Evolutionary conservation across 2,888 invertebrate genomes (phyloP).

Genomic region (Xestia ashworthii): DNA sequence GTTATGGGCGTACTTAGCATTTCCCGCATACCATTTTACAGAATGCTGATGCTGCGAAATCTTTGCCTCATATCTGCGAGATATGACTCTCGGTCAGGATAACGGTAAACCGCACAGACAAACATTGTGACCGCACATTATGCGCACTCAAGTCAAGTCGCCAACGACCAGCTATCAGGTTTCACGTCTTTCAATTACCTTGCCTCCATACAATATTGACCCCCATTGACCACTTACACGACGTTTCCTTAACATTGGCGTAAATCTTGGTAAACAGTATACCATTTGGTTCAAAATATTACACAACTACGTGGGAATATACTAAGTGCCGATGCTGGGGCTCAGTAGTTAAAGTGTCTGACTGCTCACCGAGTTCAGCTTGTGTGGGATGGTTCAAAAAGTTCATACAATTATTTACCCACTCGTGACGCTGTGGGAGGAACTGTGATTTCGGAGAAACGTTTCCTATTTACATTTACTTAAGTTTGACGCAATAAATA

Average conservation of each 20-base stretch:
- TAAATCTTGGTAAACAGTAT: slow-evolving; percentile 33
- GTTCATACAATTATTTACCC: slow-evolving; percentile 54
- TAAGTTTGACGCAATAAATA: slow-evolving; percentile 39
- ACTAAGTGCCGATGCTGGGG: slow-evolving; percentile 30
- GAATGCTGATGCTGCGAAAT: slow-evolving; percentile 46
- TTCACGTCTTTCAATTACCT: slow-evolving; percentile 60
- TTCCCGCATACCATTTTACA: slow-evolving; percentile 35
- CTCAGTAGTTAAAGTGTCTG: slow-evolving; percentile 19
- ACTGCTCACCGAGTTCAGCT: slow-evolving; percentile 50
- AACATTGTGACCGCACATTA: slow-evolving; percentile 56
- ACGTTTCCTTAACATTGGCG: slow-evolving; percentile 23
- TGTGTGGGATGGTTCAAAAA: slow-evolving; percentile 57
- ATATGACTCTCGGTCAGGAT: slow-evolving; percentile 53
- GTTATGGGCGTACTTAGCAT: slow-evolving; percentile 10
- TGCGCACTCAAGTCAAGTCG: slow-evolving; percentile 49
- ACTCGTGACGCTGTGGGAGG: slow-evolving; percentile 50
- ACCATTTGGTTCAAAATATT: slow-evolving; percentile 31
- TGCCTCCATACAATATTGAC: slow-evolving; percentile 57
- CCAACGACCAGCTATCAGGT: slow-evolving; percentile 56
- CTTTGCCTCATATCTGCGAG: slow-evolving; percentile 55
- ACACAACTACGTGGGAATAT: slow-evolving; percentile 48
- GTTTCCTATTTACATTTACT: slow-evolving; percentile 38
- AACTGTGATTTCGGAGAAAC: slow-evolving; percentile 41
- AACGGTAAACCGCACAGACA: slow-evolving; percentile 55
- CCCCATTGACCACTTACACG: slow-evolving; percentile 35